Base-by-base conservation (phyloP, 2,888 invertebrate species). In the Lottia scabra region DNA sequence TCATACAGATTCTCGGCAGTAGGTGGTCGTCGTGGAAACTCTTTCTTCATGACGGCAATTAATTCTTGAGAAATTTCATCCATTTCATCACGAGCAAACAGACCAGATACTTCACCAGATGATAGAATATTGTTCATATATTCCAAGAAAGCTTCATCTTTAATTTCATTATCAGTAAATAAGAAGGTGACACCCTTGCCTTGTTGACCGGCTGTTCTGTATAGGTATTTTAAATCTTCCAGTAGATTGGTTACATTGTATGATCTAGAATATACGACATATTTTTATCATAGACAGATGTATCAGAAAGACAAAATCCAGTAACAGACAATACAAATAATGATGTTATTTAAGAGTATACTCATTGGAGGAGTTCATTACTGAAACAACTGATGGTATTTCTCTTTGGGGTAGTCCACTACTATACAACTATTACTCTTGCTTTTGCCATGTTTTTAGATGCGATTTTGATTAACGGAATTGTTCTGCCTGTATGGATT, bases 131-230 rank as follows among this genome's bases (percentile, higher is more conserved):
- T 98, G 89, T 98, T 98, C 30, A 98, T 91, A 89, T 98, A 98
- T 90, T 98, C 98, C 63, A 98, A 92, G 89, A 98, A 98, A n/a
- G 95, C 95, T 91, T 98, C 98, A 89, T 98, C 98, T 90, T 98
- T 98, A 75, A 98, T 97, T 87, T 98, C 98, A 82, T 97, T 92
- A 89, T 98, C 98, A 1, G 97, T 97, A 88, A 98, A 98, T 78
- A 98, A 95, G 89, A 98, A 98, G 0, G 98, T 97, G 13, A 98
- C 97, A n/a, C 98, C 97, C 91, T 97, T 97, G 26, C 97, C 98
- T 89, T 97, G 87, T 94, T 96, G 95, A 8, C 98, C 98, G 87
- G 98, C 97, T 0, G 96, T 95, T 79, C 97, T 92, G 88, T 98
- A 98, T 38, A 98, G 91, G 63, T 95, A 92, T 90, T 98, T 98